Evolutionary conservation across 2,888 invertebrate species (phyloP), one percentile per base, ranked within the genome.

Genomic region (Caenorhabditis virilis): DNA sequence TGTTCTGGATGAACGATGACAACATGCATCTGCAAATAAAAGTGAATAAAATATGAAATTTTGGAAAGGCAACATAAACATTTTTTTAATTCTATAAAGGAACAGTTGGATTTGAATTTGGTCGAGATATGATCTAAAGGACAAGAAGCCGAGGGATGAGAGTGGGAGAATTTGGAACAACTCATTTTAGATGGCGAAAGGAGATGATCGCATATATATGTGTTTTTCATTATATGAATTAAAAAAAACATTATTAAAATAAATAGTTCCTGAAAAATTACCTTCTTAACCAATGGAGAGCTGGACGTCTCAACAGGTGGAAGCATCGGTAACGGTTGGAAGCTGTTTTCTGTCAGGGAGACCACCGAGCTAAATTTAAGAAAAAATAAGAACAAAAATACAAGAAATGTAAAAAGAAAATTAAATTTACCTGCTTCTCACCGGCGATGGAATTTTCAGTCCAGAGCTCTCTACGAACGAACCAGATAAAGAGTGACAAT

Each of bases 1-100:
- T 82, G 82, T 51, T 82, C 82, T 16, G 82, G 82, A 62, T 82
- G 82, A 60, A 82, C 76, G 65, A 82, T 79, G 65, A 82, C 80
- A 53, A 82, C 76, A 63, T 74, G 80, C 82, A 82, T 82, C 68
- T 66, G 49, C 33, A 57, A 49, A 35, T 16, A 13, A 26, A 23
- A 36, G 20, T 39, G 11, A 20, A 20, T 22, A 20, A 22, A 16
- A 41, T 41, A 9, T 20, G 15, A 9, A 41, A 6, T 23, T 20
- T 38, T 38, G 33, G 9, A 33, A 33, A 13, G 13, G n/a, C n/a
- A n/a, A n/a, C n/a, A n/a, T n/a, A n/a, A n/a, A n/a, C n/a, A n/a
- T n/a, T n/a, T n/a, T n/a, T n/a, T n/a, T n/a, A n/a, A n/a, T n/a
- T n/a, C n/a, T n/a, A n/a, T n/a, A n/a, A n/a, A n/a, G n/a, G n/a